Conservation (phyloP, 2,113 vertebrate species). For the Pangasianodon hypophthalmus region DNA sequence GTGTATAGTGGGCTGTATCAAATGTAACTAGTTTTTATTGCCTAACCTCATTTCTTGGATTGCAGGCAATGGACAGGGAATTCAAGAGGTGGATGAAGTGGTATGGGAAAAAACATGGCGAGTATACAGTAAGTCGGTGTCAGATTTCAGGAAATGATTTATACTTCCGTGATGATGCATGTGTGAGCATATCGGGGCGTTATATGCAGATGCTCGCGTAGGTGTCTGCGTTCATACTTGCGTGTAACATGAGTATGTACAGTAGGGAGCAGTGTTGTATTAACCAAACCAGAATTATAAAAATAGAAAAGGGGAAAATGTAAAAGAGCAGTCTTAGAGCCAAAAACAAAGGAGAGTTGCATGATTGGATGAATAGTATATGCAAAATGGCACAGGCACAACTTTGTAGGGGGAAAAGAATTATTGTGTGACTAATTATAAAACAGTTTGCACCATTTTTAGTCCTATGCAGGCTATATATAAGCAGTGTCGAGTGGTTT, state of each 20-base stretch:
- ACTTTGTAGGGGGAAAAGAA: too few relatives aligned
- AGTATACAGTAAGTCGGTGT: constrained; percentile 93
- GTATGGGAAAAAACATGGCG: constrained; percentile 99
- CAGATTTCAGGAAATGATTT: neutral
- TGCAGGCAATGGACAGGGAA: constrained; percentile 94
- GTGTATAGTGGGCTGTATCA: neutral
- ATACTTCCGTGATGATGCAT: neutral
- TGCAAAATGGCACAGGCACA: too few relatives aligned
- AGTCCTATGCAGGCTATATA: too few relatives aligned
- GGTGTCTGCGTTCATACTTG: neutral
- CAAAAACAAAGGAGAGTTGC: too few relatives aligned
- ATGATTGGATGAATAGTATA: too few relatives aligned
- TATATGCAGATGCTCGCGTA: neutral
- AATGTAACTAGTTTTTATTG: neutral
- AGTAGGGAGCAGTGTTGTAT: neutral
- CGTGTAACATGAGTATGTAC: neutral
- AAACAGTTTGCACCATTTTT: too few relatives aligned
- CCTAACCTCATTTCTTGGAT: neutral
- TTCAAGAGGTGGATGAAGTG: constrained; percentile 99
- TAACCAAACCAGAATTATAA: neutral
- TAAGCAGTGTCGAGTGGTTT: neutral
- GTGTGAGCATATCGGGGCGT: neutral
- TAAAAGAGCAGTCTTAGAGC: neutral
- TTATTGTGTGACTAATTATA: too few relatives aligned
- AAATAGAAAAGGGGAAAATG: neutral